phyloP scores from a whole-genome alignment of 2,888 invertebrate species.

The Troides oblongomaculatus region DNA sequence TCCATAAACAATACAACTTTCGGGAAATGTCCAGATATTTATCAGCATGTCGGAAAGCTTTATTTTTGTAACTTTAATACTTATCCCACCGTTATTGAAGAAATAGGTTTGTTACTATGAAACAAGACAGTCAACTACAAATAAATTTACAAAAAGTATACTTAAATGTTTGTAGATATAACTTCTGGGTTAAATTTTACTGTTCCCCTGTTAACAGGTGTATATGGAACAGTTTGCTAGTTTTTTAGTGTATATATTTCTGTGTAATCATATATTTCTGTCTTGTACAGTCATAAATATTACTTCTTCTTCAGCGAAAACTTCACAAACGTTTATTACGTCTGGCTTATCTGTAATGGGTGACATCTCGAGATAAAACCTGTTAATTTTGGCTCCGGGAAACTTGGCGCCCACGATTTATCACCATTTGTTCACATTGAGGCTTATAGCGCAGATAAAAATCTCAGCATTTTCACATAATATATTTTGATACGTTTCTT shows the following conservation, averaged over 20 bases:
- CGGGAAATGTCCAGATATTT: neutral
- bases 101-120: no score
- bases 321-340: slow-evolving; percentile 2
- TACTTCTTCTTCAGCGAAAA: neutral
- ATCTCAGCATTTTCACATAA: neutral
- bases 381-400: slow-evolving; percentile 7
- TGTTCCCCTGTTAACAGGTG: no score
- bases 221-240: no score
- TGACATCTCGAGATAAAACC: slow-evolving; percentile 4
- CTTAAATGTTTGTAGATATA: no score
- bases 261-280: no score
- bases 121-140: no score
- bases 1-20: neutral
- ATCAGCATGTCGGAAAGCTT: neutral
- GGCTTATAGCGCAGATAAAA: neutral
- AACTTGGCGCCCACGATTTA: slow-evolving; percentile 4
- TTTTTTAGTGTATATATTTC: no score
- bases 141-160: no score
- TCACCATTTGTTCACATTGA: slow-evolving; percentile 1
- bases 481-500: neutral
- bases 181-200: no score
- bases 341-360: slow-evolving; percentile 4
- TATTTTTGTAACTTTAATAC: neutral
- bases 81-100: neutral
- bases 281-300: neutral